Evolutionary conservation across 2,797 vertebrate genomes (phyloP), one percentile per base, ranked within the genome.

Genomic region (Pipistrellus nathusii): DNA sequence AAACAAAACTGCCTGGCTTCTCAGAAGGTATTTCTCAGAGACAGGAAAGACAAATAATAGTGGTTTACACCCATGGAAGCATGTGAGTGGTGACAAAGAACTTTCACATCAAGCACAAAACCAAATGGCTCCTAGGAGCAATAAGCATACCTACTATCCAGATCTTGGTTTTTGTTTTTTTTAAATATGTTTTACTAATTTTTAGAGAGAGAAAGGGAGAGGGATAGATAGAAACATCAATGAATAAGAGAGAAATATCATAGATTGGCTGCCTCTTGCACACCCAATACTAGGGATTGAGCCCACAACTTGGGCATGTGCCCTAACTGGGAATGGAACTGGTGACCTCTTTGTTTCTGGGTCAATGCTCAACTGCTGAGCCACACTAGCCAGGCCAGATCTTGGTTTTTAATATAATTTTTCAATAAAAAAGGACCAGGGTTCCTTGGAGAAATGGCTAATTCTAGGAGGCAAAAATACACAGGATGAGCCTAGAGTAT

Each of bases 1-100:
- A 91, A 18, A 91, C 8, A 93, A 85, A 91, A 85, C 15, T 73
- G 23, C 78, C 48, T 92, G 46, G n/a, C 46, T 93, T 72, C 92
- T 48, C 55, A 85, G 20, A 20, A 88, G 20, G 12, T 48, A 35
- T 57, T 91, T 95, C 85, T 87, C 15, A 3, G 9, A 72, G 10
- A 88, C 8, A 80, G 66, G 23, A 86, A 92, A 46, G 82, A 48
- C 35, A 92, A 44, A 30, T 59, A 68, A 86, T 10, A 80, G 68
- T 77, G 13, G 53, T 66, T 82, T 18, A 48, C 23, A 53, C 68
- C 59, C 38, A 57, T 7, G 2, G 66, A 75, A 21, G 20, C 25
- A 10, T 53, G 18, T 38, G 27, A 84, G 13, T 53, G 32, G 77
- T 21, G 59, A 46, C 57, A 51, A 92, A 89, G 35, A 35, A 38